Percentiles rank a stretch among this genome's conserved stretches.
Evolutionary conservation across 2,888 invertebrate genomes (phyloP).

Genomic region (Chalcosyrphus nemorum): DNA sequence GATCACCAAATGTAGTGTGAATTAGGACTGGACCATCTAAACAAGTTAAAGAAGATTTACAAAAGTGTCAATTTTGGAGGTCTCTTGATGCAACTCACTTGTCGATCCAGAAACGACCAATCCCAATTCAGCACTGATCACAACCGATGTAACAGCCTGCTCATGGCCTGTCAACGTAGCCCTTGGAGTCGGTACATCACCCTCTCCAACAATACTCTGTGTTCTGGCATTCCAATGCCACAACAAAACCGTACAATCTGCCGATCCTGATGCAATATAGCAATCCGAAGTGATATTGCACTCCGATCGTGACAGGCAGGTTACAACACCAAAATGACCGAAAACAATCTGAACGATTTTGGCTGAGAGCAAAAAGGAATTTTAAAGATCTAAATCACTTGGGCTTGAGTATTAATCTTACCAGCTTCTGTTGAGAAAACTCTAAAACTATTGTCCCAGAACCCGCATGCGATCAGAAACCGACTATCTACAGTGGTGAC

Average conservation of each 20-base stretch:
- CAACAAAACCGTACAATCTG: slow-evolving; percentile 98
- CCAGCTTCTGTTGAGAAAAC: slow-evolving; percentile 98
- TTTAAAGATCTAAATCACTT: neutral
- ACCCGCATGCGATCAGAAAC: slow-evolving; percentile 98
- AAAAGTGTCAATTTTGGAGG: no score
- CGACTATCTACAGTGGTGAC: slow-evolving; percentile 99
- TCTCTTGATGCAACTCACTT: slow-evolving; percentile 82
- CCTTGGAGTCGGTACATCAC: slow-evolving; percentile 96
- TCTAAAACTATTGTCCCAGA: slow-evolving; percentile 99
- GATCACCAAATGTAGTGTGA: slow-evolving; percentile 98
- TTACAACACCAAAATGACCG: slow-evolving; percentile 99
- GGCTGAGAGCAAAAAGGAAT: slow-evolving; percentile 84
- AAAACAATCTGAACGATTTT: slow-evolving; percentile 99
- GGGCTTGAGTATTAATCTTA: no score
- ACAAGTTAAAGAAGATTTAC: no score
- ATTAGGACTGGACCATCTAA: slow-evolving; percentile 97
- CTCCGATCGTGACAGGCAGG: slow-evolving; percentile 98
- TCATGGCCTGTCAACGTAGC: slow-evolving; percentile 99
- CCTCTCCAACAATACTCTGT: slow-evolving; percentile 98
- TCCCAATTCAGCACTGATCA: slow-evolving; percentile 98
- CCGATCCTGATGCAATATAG: slow-evolving; percentile 98
- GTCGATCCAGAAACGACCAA: slow-evolving; percentile 97
- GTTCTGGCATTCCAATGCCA: slow-evolving; percentile 99
- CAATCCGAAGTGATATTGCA: slow-evolving; percentile 99
- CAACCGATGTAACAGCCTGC: slow-evolving; percentile 96